Evolutionary conservation across 2,797 vertebrate genomes (phyloP).

Genomic region (Dendrocincla fuliginosa): DNA sequence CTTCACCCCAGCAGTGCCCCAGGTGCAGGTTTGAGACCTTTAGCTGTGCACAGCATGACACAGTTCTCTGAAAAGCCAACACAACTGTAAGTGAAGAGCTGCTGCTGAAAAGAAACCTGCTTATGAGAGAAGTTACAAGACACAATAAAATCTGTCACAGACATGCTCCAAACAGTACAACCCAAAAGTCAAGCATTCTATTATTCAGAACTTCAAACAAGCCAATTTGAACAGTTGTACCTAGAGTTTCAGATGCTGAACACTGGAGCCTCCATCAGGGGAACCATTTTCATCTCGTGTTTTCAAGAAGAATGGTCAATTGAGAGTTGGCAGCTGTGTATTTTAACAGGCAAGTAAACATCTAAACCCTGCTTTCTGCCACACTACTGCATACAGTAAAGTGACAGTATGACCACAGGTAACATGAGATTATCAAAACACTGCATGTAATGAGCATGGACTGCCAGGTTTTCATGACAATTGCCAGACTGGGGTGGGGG

Average conservation of each 20-base stretch:
- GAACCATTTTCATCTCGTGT: background rate
- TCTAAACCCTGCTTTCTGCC: constrained; percentile 38
- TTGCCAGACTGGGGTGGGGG: background rate
- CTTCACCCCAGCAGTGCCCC: constrained; percentile 4
- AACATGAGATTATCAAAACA: constrained; percentile 27
- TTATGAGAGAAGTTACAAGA: constrained; percentile 48
- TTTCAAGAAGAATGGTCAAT: constrained; percentile 17
- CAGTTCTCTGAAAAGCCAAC: constrained; percentile 49
- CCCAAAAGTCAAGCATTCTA: constrained; percentile 48
- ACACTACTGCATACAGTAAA: constrained; percentile 19
- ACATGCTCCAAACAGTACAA: constrained; percentile 53
- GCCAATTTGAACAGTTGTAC: constrained; percentile 22
- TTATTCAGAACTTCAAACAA: constrained; percentile 9
- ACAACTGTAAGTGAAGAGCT: constrained; percentile 11
- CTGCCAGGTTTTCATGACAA: constrained; percentile 32
- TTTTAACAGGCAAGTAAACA: constrained; percentile 51
- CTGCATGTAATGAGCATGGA: constrained; percentile 49
- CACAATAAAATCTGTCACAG: background rate
- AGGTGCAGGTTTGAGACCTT: constrained; percentile 14
- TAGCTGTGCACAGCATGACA: background rate
- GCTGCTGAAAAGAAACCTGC: constrained; percentile 57
- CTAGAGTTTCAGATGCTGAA: constrained; percentile 41
- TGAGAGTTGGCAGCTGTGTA: constrained; percentile 41
- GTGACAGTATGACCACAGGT: constrained; percentile 15
- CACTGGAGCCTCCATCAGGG: background rate